phyloP scores from a whole-genome alignment of 2,113 vertebrate genomes.

The Vulpes vulpes region DNA sequence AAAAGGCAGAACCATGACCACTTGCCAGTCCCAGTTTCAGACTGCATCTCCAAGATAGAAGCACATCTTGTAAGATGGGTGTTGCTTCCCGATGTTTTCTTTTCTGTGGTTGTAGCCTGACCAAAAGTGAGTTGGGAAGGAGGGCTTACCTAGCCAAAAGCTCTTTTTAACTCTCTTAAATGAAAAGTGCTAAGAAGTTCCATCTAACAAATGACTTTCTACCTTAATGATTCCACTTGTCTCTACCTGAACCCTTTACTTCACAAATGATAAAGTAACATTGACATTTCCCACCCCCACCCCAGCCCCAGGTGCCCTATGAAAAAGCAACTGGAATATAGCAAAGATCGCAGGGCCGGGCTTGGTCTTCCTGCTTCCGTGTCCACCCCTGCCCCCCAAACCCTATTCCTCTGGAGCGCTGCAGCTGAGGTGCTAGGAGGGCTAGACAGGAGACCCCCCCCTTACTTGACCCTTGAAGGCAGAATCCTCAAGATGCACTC shows the following conservation, averaged over 20 bases:
- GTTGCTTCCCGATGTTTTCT: neutral
- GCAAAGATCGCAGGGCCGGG: neutral
- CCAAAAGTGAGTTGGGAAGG: conserved; percentile 1
- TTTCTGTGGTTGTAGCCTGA: conserved; percentile 37
- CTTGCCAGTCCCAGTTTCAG: neutral
- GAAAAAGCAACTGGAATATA: neutral
- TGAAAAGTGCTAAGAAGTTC: conserved; percentile 61
- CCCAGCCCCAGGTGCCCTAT: neutral
- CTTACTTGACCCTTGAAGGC: conserved; percentile 22
- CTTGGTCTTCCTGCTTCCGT: neutral
- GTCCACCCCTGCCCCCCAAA: neutral
- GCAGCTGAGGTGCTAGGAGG: conserved; percentile 70
- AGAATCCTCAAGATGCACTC: conserved; percentile 48
- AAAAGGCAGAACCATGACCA: neutral
- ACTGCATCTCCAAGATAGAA: conserved; percentile 61
- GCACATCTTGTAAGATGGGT: neutral
- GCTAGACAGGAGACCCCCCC: neutral
- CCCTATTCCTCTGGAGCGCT: conserved; percentile 19
- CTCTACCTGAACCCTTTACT: conserved; percentile 16
- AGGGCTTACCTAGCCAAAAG: conserved; percentile 47
- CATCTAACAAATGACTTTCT: conserved; percentile 49
- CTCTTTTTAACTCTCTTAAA: conserved; percentile 57
- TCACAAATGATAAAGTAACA: neutral
- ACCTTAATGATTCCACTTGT: conserved; percentile 29
- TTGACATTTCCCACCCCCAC: neutral